phyloP scores from a whole-genome alignment of 2,797 vertebrate genomes.

The Crocidura indochinensis region DNA sequence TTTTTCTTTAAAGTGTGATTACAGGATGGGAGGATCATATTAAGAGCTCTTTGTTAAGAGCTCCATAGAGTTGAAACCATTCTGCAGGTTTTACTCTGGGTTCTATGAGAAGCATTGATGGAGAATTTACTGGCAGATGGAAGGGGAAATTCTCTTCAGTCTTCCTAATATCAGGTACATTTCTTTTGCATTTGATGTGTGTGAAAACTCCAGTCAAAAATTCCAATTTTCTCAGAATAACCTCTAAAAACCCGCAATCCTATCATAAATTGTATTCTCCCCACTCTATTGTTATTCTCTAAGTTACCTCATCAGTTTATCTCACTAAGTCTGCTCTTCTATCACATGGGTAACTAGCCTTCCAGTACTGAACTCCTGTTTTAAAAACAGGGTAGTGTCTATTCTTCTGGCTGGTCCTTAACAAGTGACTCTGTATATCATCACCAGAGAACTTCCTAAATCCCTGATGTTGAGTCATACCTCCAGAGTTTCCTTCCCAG shows the following conservation, averaged over 20 bases:
- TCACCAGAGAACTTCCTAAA: slow-evolving; percentile 51
- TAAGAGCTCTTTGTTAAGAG: not conserved
- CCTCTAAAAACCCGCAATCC: not conserved
- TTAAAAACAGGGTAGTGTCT: slow-evolving; percentile 28
- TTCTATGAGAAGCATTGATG: not conserved
- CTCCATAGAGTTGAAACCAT: not conserved
- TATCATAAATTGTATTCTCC: not conserved
- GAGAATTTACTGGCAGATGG: not conserved
- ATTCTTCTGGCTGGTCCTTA: not conserved
- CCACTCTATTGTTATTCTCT: not conserved
- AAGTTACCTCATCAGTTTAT: not conserved
- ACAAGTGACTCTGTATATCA: not conserved
- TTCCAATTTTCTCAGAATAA: not conserved
- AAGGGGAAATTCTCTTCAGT: not conserved
- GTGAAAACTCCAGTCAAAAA: not conserved
- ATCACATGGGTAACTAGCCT: not conserved
- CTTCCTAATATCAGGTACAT: not conserved
- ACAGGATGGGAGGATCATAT: not conserved
- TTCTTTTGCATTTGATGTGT: not conserved
- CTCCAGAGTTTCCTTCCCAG: no score
- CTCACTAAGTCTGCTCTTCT: slow-evolving; percentile 8
- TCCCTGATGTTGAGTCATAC: not conserved
- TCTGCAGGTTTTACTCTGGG: slow-evolving; percentile 33
- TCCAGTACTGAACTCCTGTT: not conserved
- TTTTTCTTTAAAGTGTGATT: slow-evolving; percentile 59